Evolutionary conservation across 2,888 invertebrate genomes (phyloP).

Genomic region (Gibbula magus): DNA sequence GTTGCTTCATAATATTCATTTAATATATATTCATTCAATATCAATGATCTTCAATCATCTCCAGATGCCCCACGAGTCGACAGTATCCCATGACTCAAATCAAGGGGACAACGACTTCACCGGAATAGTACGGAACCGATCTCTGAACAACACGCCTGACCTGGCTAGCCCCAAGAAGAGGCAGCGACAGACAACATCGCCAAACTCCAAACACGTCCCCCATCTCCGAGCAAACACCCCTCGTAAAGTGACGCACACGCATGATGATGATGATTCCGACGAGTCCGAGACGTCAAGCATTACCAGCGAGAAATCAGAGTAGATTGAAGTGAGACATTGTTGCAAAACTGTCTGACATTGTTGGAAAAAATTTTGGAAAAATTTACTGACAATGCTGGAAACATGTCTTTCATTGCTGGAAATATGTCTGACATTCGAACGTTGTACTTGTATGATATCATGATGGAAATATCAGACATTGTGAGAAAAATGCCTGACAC

Average conservation of each 20-base stretch:
- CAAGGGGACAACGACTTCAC: conserved; percentile 16
- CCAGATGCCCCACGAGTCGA: conserved; percentile 97
- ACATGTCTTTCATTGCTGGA: too few relatives aligned
- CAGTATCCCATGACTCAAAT: conserved; percentile 90
- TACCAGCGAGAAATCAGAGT: conserved; percentile 19
- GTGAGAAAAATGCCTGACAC: too few relatives aligned
- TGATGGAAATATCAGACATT: too few relatives aligned
- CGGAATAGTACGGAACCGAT: conserved; percentile 19
- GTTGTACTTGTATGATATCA: too few relatives aligned
- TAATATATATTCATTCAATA: not conserved
- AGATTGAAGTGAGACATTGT: not conserved
- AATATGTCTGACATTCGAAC: too few relatives aligned
- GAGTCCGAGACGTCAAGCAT: conserved; percentile 29
- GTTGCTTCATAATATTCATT: too few relatives aligned
- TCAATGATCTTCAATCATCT: not conserved
- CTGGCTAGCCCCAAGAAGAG: conserved; percentile 23
- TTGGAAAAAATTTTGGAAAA: too few relatives aligned
- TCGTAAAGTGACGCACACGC: conserved; percentile 34
- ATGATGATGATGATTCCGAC: conserved; percentile 40
- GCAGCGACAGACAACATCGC: conserved; percentile 8
- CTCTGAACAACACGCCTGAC: not conserved
- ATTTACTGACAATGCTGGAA: too few relatives aligned
- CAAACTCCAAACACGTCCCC: conserved; percentile 33
- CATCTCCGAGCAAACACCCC: conserved; percentile 36
- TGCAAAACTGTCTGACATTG: too few relatives aligned